A percentile compares a stretch with the other conserved stretches of the same genome.
These are phyloP conservation scores for Caenorhabditis angaria DNA, from an alignment of 2,888 invertebrate genomes.

Conservation along the genomic window DNA sequence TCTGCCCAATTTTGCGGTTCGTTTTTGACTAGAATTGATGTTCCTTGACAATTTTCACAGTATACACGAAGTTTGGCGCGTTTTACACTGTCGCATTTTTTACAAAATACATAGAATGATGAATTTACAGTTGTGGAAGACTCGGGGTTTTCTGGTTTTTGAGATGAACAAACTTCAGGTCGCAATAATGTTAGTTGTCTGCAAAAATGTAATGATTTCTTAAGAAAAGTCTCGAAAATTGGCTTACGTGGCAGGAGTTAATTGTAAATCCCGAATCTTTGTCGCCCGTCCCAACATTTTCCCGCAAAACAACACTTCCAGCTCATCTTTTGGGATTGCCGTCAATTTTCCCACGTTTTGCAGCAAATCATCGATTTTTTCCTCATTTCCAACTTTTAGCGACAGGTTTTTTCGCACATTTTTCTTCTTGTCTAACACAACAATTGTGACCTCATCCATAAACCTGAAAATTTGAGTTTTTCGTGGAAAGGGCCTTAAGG, in stretches of 20 bases:
- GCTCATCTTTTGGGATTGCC: conserved; percentile 33
- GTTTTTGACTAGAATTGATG: conserved; percentile 46
- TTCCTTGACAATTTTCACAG: conserved; percentile 48
- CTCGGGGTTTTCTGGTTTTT: background rate
- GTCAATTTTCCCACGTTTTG: conserved; percentile 29
- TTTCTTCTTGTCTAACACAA: conserved; percentile 30
- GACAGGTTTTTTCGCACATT: conserved; percentile 21
- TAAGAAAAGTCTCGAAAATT: background rate
- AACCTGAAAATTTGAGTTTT: conserved; percentile 6
- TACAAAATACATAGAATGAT: conserved; percentile 52
- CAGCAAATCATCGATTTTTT: conserved; percentile 21
- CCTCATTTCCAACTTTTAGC: conserved; percentile 16
- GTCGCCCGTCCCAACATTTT: conserved; percentile 28
- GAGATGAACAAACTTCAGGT: conserved; percentile 5
- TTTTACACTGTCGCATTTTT: conserved; percentile 46
- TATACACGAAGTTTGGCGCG: conserved; percentile 58
- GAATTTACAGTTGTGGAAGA: background rate
- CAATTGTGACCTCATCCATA: conserved; percentile 25
- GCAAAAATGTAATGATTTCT: conserved; percentile 2
- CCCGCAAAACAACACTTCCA: conserved; percentile 52
- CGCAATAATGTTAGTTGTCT: conserved; percentile 28
- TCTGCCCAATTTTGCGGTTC: conserved; percentile 59
- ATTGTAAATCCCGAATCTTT: conserved; percentile 36
- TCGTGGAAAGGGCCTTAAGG: no score
- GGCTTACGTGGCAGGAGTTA: conserved; percentile 53